Conservation (phyloP, 53 echinoderm and acorn worm genomes). For the Crossaster papposus region DNA sequence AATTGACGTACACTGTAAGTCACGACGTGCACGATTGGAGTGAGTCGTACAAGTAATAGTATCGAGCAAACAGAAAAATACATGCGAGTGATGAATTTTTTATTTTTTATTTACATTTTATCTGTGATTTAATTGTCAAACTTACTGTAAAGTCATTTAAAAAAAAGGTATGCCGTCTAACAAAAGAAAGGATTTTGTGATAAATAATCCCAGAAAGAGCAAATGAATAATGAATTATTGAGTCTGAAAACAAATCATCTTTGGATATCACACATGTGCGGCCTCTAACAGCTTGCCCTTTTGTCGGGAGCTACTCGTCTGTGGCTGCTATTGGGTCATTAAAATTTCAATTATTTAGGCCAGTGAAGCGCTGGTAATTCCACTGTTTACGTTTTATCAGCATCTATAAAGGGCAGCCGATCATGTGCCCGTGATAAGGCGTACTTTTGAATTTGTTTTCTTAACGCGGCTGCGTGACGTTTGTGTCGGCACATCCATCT, state of each 20-base stretch:
- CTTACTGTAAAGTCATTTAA: no score
- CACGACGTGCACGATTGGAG: neutral
- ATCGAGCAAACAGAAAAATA: no score
- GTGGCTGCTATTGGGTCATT: neutral
- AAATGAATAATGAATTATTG: no score
- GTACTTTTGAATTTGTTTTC: neutral
- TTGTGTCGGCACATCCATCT: neutral
- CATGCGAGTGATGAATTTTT: neutral
- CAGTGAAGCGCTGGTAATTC: slow-evolving; percentile 4
- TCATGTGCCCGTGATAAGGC: neutral
- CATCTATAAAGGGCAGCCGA: neutral
- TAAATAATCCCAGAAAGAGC: no score
- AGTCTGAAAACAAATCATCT: no score
- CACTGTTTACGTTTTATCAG: neutral
- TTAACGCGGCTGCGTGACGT: neutral
- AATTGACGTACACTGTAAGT: neutral
- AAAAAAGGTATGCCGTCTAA: no score
- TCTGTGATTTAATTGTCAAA: no score
- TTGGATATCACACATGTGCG: neutral
- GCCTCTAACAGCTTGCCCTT: neutral
- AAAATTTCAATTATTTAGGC: slow-evolving; percentile 21
- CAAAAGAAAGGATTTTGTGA: no score
- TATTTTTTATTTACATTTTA: neutral
- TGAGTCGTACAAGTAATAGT: neutral
- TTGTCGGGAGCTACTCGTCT: neutral